These are phyloP conservation scores for Drosophila seclusa DNA, from an alignment of 2,888 invertebrate species.

Conservation along the genomic window DNA sequence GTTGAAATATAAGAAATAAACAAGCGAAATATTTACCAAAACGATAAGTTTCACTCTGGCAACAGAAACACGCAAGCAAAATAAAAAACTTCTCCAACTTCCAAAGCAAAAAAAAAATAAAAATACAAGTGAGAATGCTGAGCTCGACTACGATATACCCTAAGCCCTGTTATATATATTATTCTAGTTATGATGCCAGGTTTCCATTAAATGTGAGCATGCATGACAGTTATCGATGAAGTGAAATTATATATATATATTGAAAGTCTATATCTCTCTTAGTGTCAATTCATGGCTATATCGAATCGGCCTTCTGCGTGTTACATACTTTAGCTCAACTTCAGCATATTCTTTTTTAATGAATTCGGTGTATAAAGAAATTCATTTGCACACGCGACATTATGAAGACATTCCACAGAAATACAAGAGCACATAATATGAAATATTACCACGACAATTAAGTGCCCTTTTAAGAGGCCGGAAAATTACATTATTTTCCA, in stretches of 20 bases:
- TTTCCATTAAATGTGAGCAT: background rate
- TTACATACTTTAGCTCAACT: background rate
- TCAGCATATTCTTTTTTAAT: background rate
- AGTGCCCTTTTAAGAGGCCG: conserved; percentile 43
- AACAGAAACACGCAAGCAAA: conserved; percentile 42
- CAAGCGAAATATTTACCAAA: conserved; percentile 61
- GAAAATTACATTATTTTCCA: conserved; percentile 39
- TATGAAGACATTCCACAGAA: conserved; percentile 31
- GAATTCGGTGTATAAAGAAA: conserved; percentile 4
- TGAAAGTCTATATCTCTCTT: background rate
- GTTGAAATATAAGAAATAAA: conserved; percentile 55
- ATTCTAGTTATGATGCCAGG: background rate
- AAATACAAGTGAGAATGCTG: background rate
- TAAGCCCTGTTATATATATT: background rate
- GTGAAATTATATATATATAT: background rate
- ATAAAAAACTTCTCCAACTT: conserved; percentile 10
- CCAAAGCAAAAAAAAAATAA: background rate
- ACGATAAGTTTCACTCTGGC: conserved; percentile 43
- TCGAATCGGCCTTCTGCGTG: background rate
- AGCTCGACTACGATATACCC: background rate
- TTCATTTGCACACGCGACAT: conserved; percentile 56
- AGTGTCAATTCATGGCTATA: background rate
- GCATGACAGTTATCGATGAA: background rate
- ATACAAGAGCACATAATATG: conserved; percentile 10
- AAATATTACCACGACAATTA: conserved; percentile 51